Base-by-base conservation (phyloP, 1,140 invertebrate genomes). In the Drosophila dunni region DNA sequence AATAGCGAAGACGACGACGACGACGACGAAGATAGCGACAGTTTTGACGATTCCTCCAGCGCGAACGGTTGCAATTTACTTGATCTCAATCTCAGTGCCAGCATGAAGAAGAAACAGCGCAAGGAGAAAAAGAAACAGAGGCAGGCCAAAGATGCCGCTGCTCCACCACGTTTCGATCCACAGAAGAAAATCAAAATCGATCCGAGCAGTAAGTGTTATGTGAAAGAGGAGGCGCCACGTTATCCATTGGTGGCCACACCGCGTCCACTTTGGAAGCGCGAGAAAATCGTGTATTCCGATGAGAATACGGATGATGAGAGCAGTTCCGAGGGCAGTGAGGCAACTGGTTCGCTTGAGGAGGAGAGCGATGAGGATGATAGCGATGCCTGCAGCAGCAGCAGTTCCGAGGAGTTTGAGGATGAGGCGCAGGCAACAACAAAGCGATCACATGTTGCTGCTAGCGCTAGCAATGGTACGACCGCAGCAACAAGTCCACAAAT, bases 181-280 rank as follows among this genome's bases (percentile, higher is more conserved):
- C 91, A 92, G 13, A 92, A 92, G 61, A 92, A 92, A 67, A 79
- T 92, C 46, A 92, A 92, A 72, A 85, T 92, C 50, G 91, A 92
- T 73, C 79, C 89, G 5, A 85, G 76, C 7, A 91, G 81, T 65
- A 92, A 92, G 36, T 92, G 88, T 48, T 92, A 91, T 62, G 93
- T 94, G n/a, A 94, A 94, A 78, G 92, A 93, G 71, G 93, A 94
- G 91, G 91, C 93, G 62, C 92, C 94, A 36, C 79, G 92, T 3
- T 93, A 93, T 78, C 93, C 93, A 1, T 81, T 94, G 24, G 93
- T 94, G 74, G 94, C 94, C 15, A 94, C 94, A 42, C 94, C 94
- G 13, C 93, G 94, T 66, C 94, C 94, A 5, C 84, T 94, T 15
- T 94, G 93, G 92, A 94, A 94, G 78, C 90, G 88, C 7, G 90